phyloP scores from a whole-genome alignment of 1,140 invertebrate species.

The Drosophila parvula region DNA sequence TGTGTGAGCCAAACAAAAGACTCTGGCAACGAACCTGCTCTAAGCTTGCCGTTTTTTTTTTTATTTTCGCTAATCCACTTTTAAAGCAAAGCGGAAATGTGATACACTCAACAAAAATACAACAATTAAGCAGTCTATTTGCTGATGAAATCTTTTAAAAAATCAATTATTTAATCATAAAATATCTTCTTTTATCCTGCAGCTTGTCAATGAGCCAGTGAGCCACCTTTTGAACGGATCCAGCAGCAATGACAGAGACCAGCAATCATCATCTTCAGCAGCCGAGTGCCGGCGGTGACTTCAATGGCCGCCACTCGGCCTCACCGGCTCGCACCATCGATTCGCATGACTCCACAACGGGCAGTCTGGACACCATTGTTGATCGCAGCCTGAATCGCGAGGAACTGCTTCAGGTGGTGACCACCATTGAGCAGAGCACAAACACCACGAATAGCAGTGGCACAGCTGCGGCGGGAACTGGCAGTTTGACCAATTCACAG shows the following conservation, averaged over 20 bases:
- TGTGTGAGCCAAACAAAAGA: conserved; percentile 47
- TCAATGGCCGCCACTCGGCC: conserved; percentile 72
- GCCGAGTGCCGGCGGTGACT: conserved; percentile 18
- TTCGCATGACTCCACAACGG: conserved; percentile 78
- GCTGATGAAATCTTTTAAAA: not conserved
- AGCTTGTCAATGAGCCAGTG: conserved; percentile 55
- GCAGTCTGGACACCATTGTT: conserved; percentile 81
- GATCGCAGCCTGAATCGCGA: conserved; percentile 73
- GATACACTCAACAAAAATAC: conserved; percentile 2
- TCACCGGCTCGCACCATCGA: conserved; percentile 81
- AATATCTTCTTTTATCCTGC: not conserved
- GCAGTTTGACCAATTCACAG: conserved; percentile 76
- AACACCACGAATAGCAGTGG: conserved; percentile 61
- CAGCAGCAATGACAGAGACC: conserved; percentile 51
- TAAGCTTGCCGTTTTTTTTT: not conserved
- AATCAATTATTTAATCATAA: not conserved
- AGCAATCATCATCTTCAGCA: conserved; percentile 36
- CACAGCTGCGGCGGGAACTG: conserved; percentile 2
- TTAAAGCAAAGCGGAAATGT: conserved; percentile 2
- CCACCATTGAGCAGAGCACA: conserved; percentile 71
- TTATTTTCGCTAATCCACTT: conserved; percentile 19
- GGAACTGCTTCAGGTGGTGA: conserved; percentile 59
- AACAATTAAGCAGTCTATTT: not conserved
- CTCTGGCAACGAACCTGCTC: conserved; percentile 38
- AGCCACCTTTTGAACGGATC: conserved; percentile 10